A percentile compares a stretch with the other conserved stretches of the same genome.
phyloP scores from a whole-genome alignment of 1,140 invertebrate species.

The Drosophila busckii region DNA sequence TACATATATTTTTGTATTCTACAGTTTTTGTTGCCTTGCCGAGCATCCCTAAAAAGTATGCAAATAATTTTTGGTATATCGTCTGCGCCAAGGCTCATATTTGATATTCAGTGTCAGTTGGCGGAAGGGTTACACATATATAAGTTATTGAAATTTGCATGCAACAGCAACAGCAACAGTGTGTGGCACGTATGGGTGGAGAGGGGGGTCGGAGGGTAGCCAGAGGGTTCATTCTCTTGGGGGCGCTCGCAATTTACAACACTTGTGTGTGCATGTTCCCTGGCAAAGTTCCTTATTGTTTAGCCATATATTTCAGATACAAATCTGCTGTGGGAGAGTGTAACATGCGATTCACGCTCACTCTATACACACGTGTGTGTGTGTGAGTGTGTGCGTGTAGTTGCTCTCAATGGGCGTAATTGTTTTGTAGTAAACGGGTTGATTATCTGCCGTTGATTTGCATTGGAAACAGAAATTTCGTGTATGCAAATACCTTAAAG shows the following conservation, averaged over 20 bases:
- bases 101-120: constrained; percentile 76
- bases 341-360: constrained; percentile 8
- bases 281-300: constrained; percentile 56
- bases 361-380: not conserved
- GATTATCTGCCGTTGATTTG: constrained; percentile 28
- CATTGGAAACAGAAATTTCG: not conserved
- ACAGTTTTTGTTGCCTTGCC: constrained; percentile 21
- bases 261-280: constrained; percentile 38
- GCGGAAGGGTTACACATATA: constrained; percentile 59
- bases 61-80: constrained; percentile 63
- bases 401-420: constrained; percentile 47
- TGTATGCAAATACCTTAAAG: not conserved
- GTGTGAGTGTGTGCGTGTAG: constrained; percentile 1
- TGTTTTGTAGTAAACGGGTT: constrained; percentile 38
- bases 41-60: constrained; percentile 71
- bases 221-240: constrained; percentile 1
- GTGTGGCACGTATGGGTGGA: not conserved
- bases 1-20: constrained; percentile 24
- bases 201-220: not conserved
- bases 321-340: constrained; percentile 31
- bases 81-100: constrained; percentile 57
- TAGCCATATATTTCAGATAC: constrained; percentile 39
- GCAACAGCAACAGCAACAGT: no score
- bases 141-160: constrained; percentile 76
- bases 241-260: constrained; percentile 54